These are phyloP conservation scores for Calonectris borealis DNA, from an alignment of 2,113 vertebrate species.

Conservation along the genomic window DNA sequence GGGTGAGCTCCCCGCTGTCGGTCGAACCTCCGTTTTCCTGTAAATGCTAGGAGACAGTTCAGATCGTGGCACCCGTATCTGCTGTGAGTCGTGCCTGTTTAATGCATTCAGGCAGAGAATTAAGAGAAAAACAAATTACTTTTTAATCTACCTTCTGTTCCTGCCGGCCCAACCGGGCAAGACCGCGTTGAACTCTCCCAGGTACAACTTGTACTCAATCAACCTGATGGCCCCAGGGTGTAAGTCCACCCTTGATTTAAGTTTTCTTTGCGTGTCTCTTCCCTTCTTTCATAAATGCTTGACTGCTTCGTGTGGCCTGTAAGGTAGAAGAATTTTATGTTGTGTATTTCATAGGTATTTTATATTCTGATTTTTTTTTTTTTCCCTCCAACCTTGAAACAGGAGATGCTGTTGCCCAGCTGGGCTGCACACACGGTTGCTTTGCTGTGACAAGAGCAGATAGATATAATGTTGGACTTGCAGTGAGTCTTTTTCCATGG, in stretches of 20 bases:
- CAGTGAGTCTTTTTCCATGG: background rate
- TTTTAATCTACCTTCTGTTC: accelerated
- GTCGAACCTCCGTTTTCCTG: accelerated
- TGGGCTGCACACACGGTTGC: background rate
- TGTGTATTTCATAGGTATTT: background rate
- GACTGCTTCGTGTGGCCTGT: background rate
- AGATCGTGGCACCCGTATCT: accelerated
- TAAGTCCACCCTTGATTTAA: background rate
- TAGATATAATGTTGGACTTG: background rate
- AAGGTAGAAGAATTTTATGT: background rate
- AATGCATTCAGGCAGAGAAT: background rate
- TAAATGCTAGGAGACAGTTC: accelerated
- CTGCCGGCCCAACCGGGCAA: background rate
- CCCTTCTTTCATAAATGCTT: background rate
- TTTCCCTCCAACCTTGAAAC: background rate
- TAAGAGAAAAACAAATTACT: accelerated
- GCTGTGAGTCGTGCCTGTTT: accelerated
- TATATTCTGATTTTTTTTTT: background rate
- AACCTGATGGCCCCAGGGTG: background rate
- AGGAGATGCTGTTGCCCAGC: background rate
- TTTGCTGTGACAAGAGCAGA: background rate
- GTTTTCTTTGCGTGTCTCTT: background rate
- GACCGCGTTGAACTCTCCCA: background rate
- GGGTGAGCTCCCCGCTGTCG: background rate
- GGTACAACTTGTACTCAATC: background rate